Evolutionary conservation across 2,797 vertebrate genomes (phyloP), one percentile per base, ranked within the genome.

Genomic region (Centropyge bicolor): DNA sequence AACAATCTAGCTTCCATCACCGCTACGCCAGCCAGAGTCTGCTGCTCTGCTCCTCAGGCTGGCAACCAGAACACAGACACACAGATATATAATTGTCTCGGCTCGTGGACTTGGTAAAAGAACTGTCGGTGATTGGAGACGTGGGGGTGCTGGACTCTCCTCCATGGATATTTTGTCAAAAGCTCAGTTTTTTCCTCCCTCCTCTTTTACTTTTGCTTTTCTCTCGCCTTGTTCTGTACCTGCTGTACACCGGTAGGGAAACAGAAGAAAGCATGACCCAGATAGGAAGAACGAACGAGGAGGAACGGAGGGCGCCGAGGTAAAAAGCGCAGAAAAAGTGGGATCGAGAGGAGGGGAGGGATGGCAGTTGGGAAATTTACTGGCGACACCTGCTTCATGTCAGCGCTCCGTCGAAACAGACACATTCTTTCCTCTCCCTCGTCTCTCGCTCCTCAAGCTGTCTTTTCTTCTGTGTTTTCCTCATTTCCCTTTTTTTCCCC

Each of bases 221-320:
- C 19, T 49, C 19, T 64, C 3, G 0, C 63, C 79, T 54, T 71
- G 70, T 78, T 87, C 76, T 80, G 48, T 74, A 83, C 84, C 82
- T 89, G 80, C 70, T 74, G 77, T 76, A 83, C 45, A 27, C 62
- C 65, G 31, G 22, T 63, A 69, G 85, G 78, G 76, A 87, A 78
- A 80, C 60, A 70, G 84, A 90, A 88, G 81, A 88, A 88, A 85
- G 85, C 80, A 74, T 92, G 90, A 93, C 93, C 92, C 90, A 92
- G 87, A 93, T 92, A 88, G 85, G 65, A 66, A 71, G 67, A 70
- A 82, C 13, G 79, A 90, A 70, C 70, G 63, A 77, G 45, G 31
- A 74, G 76, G 64, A 73, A 70, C 9, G 51, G 43, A 48, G 20
- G 63, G 48, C 19, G 51, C 63, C 13, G 54, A 78, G 56, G 78